Conservation (phyloP, 2,797 vertebrate species). For the Amblyraja radiata region DNA sequence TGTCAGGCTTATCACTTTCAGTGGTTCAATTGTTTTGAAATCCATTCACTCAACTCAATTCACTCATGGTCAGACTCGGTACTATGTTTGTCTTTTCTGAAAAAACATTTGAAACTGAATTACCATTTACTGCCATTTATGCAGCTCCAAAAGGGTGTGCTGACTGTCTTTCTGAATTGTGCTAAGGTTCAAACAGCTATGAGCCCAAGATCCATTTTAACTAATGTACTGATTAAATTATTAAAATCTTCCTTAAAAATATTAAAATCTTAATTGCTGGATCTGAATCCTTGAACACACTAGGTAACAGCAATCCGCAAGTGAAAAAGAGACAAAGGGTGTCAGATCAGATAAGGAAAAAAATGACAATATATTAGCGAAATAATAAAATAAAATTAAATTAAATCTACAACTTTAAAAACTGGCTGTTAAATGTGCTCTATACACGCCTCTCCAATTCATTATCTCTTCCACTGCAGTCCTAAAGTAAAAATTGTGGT, state of each 20-base stretch:
- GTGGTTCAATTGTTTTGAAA: conserved; percentile 23
- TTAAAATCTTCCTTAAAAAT: too few species aligned
- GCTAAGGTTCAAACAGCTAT: background rate
- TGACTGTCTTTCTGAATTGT: background rate
- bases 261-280: too few species aligned
- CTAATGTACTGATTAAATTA: too few species aligned
- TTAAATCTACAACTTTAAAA: background rate
- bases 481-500: background rate
- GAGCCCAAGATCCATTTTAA: background rate
- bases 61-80: background rate
- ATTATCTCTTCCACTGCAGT: background rate
- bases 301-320: too few species aligned
- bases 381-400: background rate
- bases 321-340: background rate
- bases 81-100: background rate
- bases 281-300: too few species aligned
- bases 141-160: conserved; percentile 5
- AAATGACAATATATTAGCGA: background rate
- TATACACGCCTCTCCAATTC: background rate
- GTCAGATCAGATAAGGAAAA: background rate
- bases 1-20: conserved; percentile 16
- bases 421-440: background rate
- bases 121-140: background rate
- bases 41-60: background rate
- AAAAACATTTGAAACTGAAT: background rate